Evolutionary conservation across 2,888 invertebrate genomes (phyloP), one percentile per base, ranked within the genome.

Genomic region (Dendrolimus houi): DNA sequence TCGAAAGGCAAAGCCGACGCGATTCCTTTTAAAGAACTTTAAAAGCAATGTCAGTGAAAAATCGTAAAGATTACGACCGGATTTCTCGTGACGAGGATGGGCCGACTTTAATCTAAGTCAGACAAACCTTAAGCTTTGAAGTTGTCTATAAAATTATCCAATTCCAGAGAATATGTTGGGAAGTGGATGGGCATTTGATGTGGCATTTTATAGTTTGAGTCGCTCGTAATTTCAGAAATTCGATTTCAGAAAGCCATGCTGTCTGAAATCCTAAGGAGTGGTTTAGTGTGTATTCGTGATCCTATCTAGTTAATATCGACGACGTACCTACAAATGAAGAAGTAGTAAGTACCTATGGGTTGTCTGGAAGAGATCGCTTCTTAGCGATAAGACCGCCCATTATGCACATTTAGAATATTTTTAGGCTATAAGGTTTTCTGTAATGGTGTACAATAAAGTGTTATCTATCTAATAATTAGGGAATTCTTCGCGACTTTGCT

Each of bases 191-290:
- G 41, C 41, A 13, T 54, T 55, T 60, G 54, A 52, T 47, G 54
- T 53, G 57, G 56, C 57, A 57, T 56, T 9, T 59, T 57, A 56
- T 54, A 57, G 59, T 54, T 58, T 58, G 47, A 47, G 47, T 12
- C 47, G 2, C 47, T 47, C 47, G 12, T 12, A 47, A 47, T 47
- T 12, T 10, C 12, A 12, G 47, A 29, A 29, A 29, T 29, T 29
- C 29, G 29, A 29, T 29, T 29, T 29, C 29, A 29, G 6, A 29
- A 3, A 29, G 29, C 29, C 6, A 6, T 1, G 29, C 29, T 29
- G 3, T 29, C 29, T 29, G 29, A 29, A 29, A 29, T 29, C 29
- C 29, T 29, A 29, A 29, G 3, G 3, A 29, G 47, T 47, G 17
- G 17, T 17, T 17, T 47, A 7, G 9, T 9, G 47, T 12, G 6